These are phyloP conservation scores for Sylvia borin DNA, from an alignment of 2,797 vertebrate genomes.

Conservation along the genomic window DNA sequence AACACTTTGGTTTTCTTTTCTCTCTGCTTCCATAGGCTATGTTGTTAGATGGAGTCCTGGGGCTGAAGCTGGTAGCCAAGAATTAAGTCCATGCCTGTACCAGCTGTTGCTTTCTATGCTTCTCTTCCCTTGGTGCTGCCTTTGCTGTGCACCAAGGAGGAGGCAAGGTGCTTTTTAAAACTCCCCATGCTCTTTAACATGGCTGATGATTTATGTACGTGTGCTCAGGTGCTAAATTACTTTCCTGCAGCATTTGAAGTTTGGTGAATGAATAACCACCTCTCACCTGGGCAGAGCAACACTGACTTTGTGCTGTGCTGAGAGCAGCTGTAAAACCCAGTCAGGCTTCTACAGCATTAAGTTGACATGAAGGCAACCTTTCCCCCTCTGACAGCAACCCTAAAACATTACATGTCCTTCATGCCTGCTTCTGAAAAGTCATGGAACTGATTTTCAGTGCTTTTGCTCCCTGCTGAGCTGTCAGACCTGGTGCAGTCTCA, in stretches of 20 bases:
- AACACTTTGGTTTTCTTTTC: not conserved
- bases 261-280: not conserved
- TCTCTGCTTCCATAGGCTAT: not conserved
- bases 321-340: not conserved
- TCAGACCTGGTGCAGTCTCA: not conserved
- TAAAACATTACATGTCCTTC: not conserved
- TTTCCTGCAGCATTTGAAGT: not conserved
- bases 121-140: not conserved
- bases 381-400: not conserved
- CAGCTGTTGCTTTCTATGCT: not conserved
- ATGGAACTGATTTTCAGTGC: not conserved
- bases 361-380: not conserved
- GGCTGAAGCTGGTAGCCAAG: not conserved
- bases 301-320: not conserved
- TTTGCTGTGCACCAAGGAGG: not conserved
- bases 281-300: not conserved
- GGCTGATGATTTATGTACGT: not conserved
- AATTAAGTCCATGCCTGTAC: not conserved
- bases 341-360: not conserved
- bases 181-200: not conserved
- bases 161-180: not conserved
- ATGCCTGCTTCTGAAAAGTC: not conserved
- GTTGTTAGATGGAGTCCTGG: not conserved
- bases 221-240: slow-evolving; percentile 34
- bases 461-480: not conserved